A percentile compares a stretch with the other conserved stretches of the same genome.
Conservation (phyloP, 2,797 vertebrate genomes). For the Heterohyrax brucei region DNA sequence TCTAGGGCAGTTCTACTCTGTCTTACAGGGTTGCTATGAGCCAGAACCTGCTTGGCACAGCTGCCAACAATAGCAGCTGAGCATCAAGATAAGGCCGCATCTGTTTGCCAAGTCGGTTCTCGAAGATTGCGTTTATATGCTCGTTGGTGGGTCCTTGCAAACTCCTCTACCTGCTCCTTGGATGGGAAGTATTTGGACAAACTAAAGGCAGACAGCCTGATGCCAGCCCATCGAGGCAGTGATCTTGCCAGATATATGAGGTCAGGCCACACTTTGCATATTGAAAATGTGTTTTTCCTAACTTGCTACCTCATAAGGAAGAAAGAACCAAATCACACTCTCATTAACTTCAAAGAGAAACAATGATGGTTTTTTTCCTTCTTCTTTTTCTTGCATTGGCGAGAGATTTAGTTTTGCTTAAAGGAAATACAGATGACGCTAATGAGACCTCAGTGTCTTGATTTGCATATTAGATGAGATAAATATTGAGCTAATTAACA, state of each 20-base stretch:
- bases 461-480: constrained; percentile 93
- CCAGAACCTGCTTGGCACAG: no score
- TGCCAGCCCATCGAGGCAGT: not conserved
- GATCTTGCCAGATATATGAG: constrained; percentile 4
- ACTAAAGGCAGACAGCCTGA: not conserved
- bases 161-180: not conserved
- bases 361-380: constrained; percentile 57
- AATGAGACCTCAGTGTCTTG: constrained; percentile 90
- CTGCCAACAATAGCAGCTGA: not conserved
- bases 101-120: not conserved
- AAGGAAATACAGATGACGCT: constrained; percentile 88
- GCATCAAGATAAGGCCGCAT: not conserved
- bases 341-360: constrained; percentile 86
- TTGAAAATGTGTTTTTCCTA: constrained; percentile 76
- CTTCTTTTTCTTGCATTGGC: constrained; percentile 77
- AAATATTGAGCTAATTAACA: constrained; percentile 93
- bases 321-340: constrained; percentile 80
- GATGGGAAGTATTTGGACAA: not conserved
- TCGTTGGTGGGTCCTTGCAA: not conserved
- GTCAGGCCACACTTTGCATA: constrained; percentile 58
- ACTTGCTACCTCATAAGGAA: constrained; percentile 79
- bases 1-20: no score
- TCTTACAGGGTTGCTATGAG: no score
- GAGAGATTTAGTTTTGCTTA: constrained; percentile 89
- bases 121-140: constrained; percentile 9